A percentile compares a stretch with the other conserved stretches of the same genome.
Conservation (phyloP, 23 tunicate genomes). For the Oikopleura dioica region DNA sequence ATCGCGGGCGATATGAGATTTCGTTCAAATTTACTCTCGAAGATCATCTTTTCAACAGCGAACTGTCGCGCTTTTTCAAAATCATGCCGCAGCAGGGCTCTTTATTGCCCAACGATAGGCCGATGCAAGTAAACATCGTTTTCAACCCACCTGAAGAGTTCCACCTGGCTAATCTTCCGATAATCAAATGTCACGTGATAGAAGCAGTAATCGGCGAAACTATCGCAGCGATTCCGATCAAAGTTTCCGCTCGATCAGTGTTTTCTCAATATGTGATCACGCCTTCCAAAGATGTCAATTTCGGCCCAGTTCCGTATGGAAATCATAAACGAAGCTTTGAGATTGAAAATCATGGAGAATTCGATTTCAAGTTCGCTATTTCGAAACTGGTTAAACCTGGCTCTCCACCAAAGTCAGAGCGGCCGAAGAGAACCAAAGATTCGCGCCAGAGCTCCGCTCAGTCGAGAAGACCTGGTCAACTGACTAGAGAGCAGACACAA, state of each 20-base stretch:
- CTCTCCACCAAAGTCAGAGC: background rate
- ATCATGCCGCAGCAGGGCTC: slow-evolving; percentile 87
- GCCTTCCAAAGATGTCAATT: slow-evolving; percentile 80
- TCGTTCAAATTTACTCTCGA: slow-evolving; percentile 27
- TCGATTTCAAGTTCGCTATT: slow-evolving; percentile 59
- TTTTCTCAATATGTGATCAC: slow-evolving; percentile 55
- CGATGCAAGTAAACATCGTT: slow-evolving; percentile 35
- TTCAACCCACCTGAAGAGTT: slow-evolving; percentile 47
- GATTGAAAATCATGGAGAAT: slow-evolving; percentile 77
- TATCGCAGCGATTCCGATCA: slow-evolving; percentile 83
- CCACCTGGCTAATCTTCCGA: slow-evolving; percentile 40
- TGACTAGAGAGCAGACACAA: slow-evolving; percentile 28
- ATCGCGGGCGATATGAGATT: slow-evolving; percentile 87
- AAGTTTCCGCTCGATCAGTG: slow-evolving; percentile 40
- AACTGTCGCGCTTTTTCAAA: background rate
- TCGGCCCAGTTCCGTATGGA: slow-evolving; percentile 66
- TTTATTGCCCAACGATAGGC: slow-evolving; percentile 62
- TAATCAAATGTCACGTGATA: slow-evolving; percentile 87
- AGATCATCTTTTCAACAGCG: background rate
- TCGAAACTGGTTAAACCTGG: background rate
- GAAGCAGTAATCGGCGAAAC: slow-evolving; percentile 75
- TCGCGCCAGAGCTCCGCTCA: background rate
- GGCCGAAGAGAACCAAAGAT: background rate
- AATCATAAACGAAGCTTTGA: slow-evolving; percentile 42
- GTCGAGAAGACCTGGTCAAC: slow-evolving; percentile 32